A percentile compares a stretch with the other conserved stretches of the same genome.
Evolutionary conservation across 2,797 vertebrate species (phyloP).

Genomic region (Eutrigla gurnardus): DNA sequence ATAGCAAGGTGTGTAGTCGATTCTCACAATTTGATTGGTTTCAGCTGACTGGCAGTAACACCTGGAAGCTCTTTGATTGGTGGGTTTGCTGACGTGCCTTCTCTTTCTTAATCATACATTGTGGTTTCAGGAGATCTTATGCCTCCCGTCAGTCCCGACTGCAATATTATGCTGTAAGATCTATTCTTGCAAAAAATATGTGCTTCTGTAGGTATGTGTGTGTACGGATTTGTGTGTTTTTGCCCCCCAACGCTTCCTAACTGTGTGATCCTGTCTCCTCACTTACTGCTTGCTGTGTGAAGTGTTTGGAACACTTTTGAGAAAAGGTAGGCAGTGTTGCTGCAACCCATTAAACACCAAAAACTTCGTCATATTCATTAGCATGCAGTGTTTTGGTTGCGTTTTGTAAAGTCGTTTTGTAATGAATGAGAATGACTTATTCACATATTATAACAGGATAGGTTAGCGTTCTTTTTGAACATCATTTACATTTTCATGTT

Average conservation of each 20-base stretch:
- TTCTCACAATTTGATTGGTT: slow-evolving; percentile 7
- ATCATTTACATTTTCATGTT: slow-evolving; percentile 6
- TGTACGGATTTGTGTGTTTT: slow-evolving; percentile 60
- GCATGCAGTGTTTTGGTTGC: slow-evolving; percentile 56
- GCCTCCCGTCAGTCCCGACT: slow-evolving; percentile 77
- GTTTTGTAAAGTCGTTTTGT: slow-evolving; percentile 21
- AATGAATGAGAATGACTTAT: slow-evolving; percentile 28
- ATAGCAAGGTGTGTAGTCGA: slow-evolving; percentile 86
- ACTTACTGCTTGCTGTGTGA: slow-evolving; percentile 84
- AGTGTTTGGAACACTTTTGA: slow-evolving; percentile 88
- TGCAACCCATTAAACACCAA: slow-evolving; percentile 63
- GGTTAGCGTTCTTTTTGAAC: not conserved
- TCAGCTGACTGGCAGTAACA: slow-evolving; percentile 40
- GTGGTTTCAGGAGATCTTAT: slow-evolving; percentile 77
- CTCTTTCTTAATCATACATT: slow-evolving; percentile 67
- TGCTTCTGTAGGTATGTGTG: slow-evolving; percentile 85
- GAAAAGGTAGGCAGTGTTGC: slow-evolving; percentile 84
- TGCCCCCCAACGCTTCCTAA: slow-evolving; percentile 67
- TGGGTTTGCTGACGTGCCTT: slow-evolving; percentile 40
- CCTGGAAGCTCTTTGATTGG: slow-evolving; percentile 49
- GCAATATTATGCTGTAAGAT: slow-evolving; percentile 84
- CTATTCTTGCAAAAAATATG: slow-evolving; percentile 84
- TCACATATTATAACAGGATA: slow-evolving; percentile 5
- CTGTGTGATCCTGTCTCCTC: slow-evolving; percentile 82
- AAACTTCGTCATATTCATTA: slow-evolving; percentile 56